These are phyloP conservation scores for Ceriagrion tenellum DNA, from an alignment of 2,888 invertebrate genomes.

Conservation along the genomic window DNA sequence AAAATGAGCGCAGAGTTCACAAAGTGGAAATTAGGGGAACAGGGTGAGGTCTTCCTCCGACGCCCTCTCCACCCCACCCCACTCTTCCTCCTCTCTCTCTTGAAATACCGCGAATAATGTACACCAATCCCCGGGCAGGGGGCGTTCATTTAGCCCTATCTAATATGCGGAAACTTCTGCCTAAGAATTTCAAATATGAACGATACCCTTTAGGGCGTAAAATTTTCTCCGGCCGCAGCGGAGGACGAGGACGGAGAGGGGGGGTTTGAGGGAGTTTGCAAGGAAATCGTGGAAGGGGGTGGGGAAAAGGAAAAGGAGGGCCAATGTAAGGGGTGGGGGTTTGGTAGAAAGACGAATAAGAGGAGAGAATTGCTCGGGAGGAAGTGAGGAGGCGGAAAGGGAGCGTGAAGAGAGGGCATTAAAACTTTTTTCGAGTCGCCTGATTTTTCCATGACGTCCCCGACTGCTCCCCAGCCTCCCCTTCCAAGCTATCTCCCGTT, in stretches of 20 bases:
- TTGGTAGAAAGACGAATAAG: background rate
- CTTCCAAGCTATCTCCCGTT: background rate
- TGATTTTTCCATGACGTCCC: conserved; percentile 30
- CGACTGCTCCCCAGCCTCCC: background rate
- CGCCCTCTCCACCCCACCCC: background rate
- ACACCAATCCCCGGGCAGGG: background rate
- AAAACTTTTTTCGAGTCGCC: background rate
- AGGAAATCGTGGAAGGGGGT: no score
- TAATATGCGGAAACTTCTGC: conserved; percentile 46
- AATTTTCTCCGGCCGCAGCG: conserved; percentile 24
- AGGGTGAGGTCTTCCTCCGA: background rate
- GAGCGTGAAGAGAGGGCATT: background rate
- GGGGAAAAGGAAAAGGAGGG: background rate
- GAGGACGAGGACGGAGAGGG: background rate
- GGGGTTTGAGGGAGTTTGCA: background rate
- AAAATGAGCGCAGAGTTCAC: conserved; percentile 9
- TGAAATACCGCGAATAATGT: conserved; percentile 44
- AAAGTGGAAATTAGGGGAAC: conserved; percentile 40
- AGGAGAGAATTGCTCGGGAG: background rate
- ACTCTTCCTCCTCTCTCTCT: background rate
- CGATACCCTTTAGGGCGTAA: conserved; percentile 47
- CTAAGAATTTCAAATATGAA: conserved; percentile 38
- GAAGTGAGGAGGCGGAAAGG: background rate
- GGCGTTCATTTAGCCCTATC: conserved; percentile 41
- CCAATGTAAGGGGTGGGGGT: background rate